Percentiles rank a stretch among this genome's conserved stretches.
phyloP scores from a whole-genome alignment of 2,113 vertebrate genomes.

The Thalassoma bifasciatum region DNA sequence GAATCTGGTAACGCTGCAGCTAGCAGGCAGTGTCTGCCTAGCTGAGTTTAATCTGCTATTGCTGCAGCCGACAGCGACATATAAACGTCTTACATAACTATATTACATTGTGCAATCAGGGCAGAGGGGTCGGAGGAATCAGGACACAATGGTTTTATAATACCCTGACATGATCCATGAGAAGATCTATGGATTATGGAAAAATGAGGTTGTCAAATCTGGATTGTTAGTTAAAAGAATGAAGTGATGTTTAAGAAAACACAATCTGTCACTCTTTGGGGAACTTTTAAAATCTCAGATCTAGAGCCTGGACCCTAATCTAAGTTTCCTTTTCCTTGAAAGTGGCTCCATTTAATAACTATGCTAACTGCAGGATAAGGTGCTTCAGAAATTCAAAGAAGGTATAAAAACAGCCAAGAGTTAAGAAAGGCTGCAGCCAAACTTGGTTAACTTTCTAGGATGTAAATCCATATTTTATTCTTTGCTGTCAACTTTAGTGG shows the following conservation, averaged over 20 bases:
- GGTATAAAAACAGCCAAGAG: too few species aligned
- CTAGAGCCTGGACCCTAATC: neutral
- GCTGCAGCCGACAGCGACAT: slow-evolving; percentile 67
- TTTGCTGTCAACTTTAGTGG: neutral
- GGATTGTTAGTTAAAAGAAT: slow-evolving; percentile 32
- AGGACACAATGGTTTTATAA: slow-evolving; percentile 74
- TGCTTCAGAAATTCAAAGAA: too few species aligned
- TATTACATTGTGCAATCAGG: slow-evolving; percentile 76
- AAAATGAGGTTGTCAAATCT: slow-evolving; percentile 34
- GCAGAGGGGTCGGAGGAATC: slow-evolving; percentile 65
- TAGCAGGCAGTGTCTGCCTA: slow-evolving; percentile 37
- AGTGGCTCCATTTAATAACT: neutral
- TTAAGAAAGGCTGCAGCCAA: too few species aligned
- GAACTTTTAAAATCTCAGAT: neutral
- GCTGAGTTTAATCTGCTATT: slow-evolving; percentile 48
- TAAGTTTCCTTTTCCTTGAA: neutral
- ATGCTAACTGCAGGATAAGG: too few species aligned
- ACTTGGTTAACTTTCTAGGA: too few species aligned
- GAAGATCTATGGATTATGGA: slow-evolving; percentile 42
- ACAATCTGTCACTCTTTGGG: neutral
- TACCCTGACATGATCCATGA: slow-evolving; percentile 43
- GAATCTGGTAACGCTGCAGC: slow-evolving; percentile 47
- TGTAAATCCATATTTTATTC: neutral
- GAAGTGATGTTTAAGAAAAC: neutral
- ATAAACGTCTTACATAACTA: slow-evolving; percentile 76